Evolutionary conservation across 2,888 invertebrate species (phyloP).

Genomic region (Drosophila hawaiiensis): DNA sequence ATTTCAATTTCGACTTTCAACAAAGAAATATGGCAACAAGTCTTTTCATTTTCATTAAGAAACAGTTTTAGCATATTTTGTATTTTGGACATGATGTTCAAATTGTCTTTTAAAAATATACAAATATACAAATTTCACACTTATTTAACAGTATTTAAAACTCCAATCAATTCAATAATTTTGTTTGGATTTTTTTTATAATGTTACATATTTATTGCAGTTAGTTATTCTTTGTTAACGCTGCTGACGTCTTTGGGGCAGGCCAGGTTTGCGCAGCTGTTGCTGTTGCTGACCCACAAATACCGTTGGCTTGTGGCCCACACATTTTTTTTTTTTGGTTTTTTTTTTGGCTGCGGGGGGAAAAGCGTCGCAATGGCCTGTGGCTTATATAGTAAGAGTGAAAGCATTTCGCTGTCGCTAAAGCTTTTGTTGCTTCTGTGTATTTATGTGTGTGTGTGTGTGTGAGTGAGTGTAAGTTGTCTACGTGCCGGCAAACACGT

Average conservation of each 20-base stretch:
- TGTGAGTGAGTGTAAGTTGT: slow-evolving; percentile 24
- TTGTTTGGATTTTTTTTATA: not conserved
- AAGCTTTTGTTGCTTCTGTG: not conserved
- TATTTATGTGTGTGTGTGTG: not conserved
- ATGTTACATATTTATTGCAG: not conserved
- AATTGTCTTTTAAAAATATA: not conserved
- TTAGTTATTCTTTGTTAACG: slow-evolving; percentile 4
- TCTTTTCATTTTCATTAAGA: not conserved
- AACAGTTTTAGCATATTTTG: not conserved
- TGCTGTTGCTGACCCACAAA: slow-evolving; percentile 59
- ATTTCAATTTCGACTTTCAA: not conserved
- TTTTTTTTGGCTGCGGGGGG: slow-evolving; percentile 28
- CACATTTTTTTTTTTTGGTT: slow-evolving; percentile 14
- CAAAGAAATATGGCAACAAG: not conserved
- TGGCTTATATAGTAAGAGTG: slow-evolving; percentile 69
- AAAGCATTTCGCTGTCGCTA: slow-evolving; percentile 69
- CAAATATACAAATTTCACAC: not conserved
- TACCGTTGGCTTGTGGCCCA: slow-evolving; percentile 24
- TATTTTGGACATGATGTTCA: not conserved
- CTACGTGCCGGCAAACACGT: slow-evolving; percentile 79
- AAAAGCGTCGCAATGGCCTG: slow-evolving; percentile 6
- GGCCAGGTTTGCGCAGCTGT: slow-evolving; percentile 5
- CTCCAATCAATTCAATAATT: not conserved
- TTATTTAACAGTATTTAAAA: not conserved
- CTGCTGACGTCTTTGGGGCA: slow-evolving; percentile 49